These are phyloP conservation scores for Habrosyne pyritoides DNA, from an alignment of 2,888 invertebrate genomes.

Conservation along the genomic window DNA sequence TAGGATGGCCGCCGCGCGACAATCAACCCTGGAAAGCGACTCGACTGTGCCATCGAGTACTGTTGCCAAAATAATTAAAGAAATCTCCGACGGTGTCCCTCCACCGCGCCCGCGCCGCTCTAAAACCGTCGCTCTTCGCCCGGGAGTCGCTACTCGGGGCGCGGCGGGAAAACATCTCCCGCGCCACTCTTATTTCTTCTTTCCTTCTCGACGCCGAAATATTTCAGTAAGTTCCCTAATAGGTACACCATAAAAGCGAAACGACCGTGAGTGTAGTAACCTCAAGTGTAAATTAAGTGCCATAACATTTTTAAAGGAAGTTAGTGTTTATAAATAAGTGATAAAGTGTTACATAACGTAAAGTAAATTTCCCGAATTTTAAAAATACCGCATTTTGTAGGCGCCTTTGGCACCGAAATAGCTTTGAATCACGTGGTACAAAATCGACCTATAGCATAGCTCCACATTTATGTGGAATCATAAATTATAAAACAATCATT, in stretches of 20 bases:
- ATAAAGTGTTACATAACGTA: slow-evolving; percentile 79
- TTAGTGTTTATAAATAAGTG: slow-evolving; percentile 68
- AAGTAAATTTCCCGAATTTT: slow-evolving; percentile 71
- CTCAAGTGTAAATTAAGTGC: slow-evolving; percentile 67
- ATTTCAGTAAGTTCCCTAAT: slow-evolving; percentile 75
- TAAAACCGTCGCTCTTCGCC: slow-evolving; percentile 84
- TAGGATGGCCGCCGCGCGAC: slow-evolving; percentile 77
- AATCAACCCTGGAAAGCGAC: slow-evolving; percentile 83
- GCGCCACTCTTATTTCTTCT: slow-evolving; percentile 83
- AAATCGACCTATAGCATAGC: slow-evolving; percentile 75
- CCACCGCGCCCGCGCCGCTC: slow-evolving; percentile 85
- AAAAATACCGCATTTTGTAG: slow-evolving; percentile 84
- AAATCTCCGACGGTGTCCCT: slow-evolving; percentile 86
- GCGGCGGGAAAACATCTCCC: slow-evolving; percentile 84
- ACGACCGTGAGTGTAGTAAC: slow-evolving; percentile 62
- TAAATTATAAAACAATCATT: slow-evolving; percentile 45
- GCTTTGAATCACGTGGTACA: slow-evolving; percentile 79
- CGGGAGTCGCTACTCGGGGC: slow-evolving; percentile 83
- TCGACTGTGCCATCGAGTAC: slow-evolving; percentile 83
- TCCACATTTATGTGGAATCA: slow-evolving; percentile 74
- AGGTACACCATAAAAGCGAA: slow-evolving; percentile 53
- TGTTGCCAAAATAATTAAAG: slow-evolving; percentile 92
- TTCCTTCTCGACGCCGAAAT: slow-evolving; percentile 82
- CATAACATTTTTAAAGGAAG: slow-evolving; percentile 47
- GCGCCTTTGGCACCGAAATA: slow-evolving; percentile 79